Conservation (phyloP, 1,140 invertebrate species). For the Procambarus virginalis region DNA sequence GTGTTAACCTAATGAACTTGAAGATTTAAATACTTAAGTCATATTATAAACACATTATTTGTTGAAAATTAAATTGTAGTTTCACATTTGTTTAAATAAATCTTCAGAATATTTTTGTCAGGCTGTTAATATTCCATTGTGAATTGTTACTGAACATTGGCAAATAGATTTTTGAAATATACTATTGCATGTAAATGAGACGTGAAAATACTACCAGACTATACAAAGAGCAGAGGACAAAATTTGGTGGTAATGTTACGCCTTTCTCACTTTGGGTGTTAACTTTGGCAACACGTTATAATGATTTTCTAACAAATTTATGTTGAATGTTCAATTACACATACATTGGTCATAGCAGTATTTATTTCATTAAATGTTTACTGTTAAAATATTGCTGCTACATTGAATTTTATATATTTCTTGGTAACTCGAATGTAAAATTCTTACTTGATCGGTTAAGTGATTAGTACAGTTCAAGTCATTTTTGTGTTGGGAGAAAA, state of each 20-base stretch:
- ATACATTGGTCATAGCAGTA: too few relatives aligned
- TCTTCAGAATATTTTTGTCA: conserved; percentile 13
- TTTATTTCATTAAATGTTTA: too few relatives aligned
- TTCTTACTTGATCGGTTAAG: too few relatives aligned
- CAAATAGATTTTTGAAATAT: neutral
- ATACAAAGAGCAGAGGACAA: neutral
- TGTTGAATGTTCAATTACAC: neutral
- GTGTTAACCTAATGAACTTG: neutral
- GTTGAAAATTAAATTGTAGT: conserved; percentile 45
- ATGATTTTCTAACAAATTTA: neutral
- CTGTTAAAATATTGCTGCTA: too few relatives aligned
- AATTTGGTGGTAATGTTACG: too few relatives aligned
- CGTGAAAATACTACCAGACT: neutral
- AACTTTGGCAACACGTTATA: neutral
- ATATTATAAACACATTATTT: conserved; percentile 29
- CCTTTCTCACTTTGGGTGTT: neutral
- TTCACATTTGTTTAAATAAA: conserved; percentile 51
- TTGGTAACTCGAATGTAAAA: too few relatives aligned
- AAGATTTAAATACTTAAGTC: neutral
- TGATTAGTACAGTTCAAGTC: too few relatives aligned
- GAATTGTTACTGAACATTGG: neutral
- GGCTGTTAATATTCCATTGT: conserved; percentile 15
- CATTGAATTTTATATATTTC: too few relatives aligned
- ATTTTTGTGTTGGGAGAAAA: too few relatives aligned
- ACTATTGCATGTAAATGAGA: neutral